phyloP scores from a whole-genome alignment of 2,797 vertebrate species.

The Apogon hyalosoma region DNA sequence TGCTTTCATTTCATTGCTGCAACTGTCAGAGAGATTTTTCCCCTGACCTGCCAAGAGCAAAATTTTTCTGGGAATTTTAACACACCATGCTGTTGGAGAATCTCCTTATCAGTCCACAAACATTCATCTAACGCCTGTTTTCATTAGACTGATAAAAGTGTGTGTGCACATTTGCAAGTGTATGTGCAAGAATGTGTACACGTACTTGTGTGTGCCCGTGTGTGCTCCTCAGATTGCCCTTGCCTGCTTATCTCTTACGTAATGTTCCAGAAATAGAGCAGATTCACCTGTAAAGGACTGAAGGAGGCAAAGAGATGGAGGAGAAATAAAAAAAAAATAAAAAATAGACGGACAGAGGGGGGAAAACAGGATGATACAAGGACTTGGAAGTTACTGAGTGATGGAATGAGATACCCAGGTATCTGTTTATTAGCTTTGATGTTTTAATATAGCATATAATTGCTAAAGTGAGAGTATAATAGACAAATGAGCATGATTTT shows the following conservation, averaged over 20 bases:
- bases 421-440: no score
- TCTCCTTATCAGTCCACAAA: slow-evolving; percentile 31
- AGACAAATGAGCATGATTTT: no score
- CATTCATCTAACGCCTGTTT: slow-evolving; percentile 26
- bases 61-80: neutral
- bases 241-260: slow-evolving; percentile 60
- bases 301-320: slow-evolving; percentile 16
- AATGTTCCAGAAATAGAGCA: slow-evolving; percentile 66
- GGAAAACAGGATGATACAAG: neutral
- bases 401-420: neutral
- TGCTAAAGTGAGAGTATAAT: neutral
- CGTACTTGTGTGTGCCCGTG: slow-evolving; percentile 19
- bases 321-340: neutral
- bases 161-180: slow-evolving; percentile 11
- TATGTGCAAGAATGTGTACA: slow-evolving; percentile 14
- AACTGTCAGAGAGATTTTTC: slow-evolving; percentile 11
- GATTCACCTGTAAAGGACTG: slow-evolving; percentile 65
- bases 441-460: no score
- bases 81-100: neutral
- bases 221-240: slow-evolving; percentile 56
- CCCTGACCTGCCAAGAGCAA: slow-evolving; percentile 11
- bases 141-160: slow-evolving; percentile 12
- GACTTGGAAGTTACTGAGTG: neutral
- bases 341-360: neutral
- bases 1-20: slow-evolving; percentile 1